A percentile compares a stretch with the other conserved stretches of the same genome.
phyloP scores from a whole-genome alignment of 2,797 vertebrate genomes.

The Lutjanus argentimaculatus region DNA sequence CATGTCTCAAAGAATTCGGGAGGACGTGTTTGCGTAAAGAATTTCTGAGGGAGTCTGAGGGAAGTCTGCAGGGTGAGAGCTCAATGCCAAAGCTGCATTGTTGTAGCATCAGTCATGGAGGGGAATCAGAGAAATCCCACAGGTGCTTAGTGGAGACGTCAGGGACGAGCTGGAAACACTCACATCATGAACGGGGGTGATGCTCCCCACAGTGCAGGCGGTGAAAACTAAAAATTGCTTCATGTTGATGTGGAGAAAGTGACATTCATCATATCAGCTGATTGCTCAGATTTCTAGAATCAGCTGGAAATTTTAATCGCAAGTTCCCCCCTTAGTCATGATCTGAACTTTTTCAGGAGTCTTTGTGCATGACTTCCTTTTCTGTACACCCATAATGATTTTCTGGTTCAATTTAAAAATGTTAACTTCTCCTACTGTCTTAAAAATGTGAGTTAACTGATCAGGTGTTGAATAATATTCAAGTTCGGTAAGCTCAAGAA shows the following conservation, averaged over 20 bases:
- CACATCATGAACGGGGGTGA: background rate
- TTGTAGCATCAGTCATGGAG: conserved; percentile 59
- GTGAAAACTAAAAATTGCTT: background rate
- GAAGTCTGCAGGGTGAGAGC: conserved; percentile 45
- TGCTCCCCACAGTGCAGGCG: background rate
- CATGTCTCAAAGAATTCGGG: conserved; percentile 68
- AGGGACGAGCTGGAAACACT: conserved; percentile 44
- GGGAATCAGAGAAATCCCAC: conserved; percentile 46
- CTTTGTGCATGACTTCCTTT: background rate
- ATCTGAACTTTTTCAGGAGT: background rate
- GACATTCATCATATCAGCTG: background rate
- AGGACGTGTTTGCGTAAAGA: conserved; percentile 73
- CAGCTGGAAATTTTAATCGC: background rate
- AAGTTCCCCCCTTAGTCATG: background rate
- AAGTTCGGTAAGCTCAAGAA: too few species aligned
- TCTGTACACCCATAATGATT: background rate
- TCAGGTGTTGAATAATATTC: too few species aligned
- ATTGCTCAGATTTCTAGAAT: background rate
- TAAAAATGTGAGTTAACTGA: too few species aligned
- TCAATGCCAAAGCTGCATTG: conserved; percentile 65
- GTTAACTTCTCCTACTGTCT: too few species aligned
- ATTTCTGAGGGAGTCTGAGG: conserved; percentile 74
- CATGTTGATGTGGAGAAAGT: background rate
- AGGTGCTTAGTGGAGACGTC: conserved; percentile 67
- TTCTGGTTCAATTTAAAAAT: too few species aligned